Conservation (phyloP, 2,113 vertebrate genomes). For the Ceyx melanurus region DNA sequence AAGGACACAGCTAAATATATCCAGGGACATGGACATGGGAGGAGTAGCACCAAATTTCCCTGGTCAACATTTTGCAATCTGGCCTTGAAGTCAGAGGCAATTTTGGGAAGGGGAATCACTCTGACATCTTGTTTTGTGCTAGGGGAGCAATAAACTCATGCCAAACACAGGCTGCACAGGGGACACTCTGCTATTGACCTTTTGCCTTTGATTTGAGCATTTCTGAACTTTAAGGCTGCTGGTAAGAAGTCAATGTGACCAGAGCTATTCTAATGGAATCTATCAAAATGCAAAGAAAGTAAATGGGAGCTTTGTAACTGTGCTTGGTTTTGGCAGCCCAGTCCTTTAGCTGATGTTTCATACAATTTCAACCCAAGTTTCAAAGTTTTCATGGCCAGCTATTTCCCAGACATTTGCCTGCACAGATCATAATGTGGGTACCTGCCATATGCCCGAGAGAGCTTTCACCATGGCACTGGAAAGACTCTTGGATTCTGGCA, state of each 20-base stretch:
- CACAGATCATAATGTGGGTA: neutral
- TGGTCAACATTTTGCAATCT: neutral
- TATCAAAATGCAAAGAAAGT: neutral
- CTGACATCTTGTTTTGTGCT: neutral
- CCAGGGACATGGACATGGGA: neutral
- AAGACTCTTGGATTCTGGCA: neutral
- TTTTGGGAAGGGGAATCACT: neutral
- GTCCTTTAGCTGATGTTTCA: neutral
- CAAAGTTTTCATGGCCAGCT: neutral
- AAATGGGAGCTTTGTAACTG: neutral
- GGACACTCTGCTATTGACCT: neutral
- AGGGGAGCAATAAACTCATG: neutral
- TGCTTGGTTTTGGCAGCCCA: neutral
- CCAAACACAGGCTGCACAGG: neutral
- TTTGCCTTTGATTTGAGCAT: neutral
- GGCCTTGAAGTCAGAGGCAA: neutral
- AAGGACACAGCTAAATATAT: neutral
- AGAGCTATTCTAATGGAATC: neutral
- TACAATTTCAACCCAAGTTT: neutral
- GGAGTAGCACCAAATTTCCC: neutral
- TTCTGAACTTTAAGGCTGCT: neutral
- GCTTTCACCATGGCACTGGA: neutral
- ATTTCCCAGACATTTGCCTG: neutral
- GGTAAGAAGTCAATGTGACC: no score
- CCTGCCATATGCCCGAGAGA: neutral